A percentile compares a stretch with the other conserved stretches of the same genome.
phyloP scores from a whole-genome alignment of 2,113 vertebrate genomes.

The Dicentrarchus labrax region DNA sequence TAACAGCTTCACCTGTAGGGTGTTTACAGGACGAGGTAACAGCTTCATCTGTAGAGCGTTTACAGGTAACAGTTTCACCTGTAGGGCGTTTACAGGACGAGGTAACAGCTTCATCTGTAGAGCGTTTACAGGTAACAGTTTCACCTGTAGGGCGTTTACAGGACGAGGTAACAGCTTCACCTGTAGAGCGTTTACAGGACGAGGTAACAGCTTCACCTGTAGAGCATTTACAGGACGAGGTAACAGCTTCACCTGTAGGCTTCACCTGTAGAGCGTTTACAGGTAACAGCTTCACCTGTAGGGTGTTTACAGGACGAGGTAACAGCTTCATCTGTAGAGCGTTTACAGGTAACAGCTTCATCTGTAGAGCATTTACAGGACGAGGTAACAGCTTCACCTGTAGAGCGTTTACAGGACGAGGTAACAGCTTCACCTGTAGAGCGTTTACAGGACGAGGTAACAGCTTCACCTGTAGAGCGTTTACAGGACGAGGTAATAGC shows the following conservation, averaged over 20 bases:
- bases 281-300: no score
- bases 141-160: slow-evolving; percentile 64
- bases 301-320: slow-evolving; percentile 93
- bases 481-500: slow-evolving; percentile 91
- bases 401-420: slow-evolving; percentile 90
- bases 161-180: slow-evolving; percentile 87
- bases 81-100: slow-evolving; percentile 89
- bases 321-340: neutral
- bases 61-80: no score
- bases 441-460: no score
- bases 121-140: no score
- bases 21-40: slow-evolving; percentile 93
- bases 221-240: no score
- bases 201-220: slow-evolving; percentile 82
- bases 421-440: slow-evolving; percentile 62
- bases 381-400: slow-evolving; percentile 82
- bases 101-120: slow-evolving; percentile 71
- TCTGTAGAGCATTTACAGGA: slow-evolving; percentile 84
- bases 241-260: no score
- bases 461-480: no score
- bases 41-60: no score
- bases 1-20: no score
- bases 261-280: no score
- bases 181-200: slow-evolving; percentile 83
- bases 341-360: no score